Base-by-base conservation (phyloP, 2,113 vertebrate genomes). In the Atractosteus spatula region DNA sequence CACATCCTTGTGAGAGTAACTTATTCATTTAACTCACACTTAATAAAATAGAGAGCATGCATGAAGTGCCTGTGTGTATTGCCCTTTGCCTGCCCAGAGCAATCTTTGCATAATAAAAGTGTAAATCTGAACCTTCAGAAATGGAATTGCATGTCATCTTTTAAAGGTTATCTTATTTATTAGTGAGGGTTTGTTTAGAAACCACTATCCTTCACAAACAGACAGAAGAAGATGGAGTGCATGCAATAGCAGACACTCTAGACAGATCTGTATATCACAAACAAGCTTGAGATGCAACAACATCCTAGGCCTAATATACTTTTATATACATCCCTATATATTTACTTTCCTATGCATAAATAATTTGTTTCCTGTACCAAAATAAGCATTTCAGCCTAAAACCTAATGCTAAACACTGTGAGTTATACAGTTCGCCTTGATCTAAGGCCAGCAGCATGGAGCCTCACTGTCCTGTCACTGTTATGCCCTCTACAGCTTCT, bases 111-210 rank as follows among this genome's bases (percentile, higher is more conserved):
- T 68, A 72, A 76, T 76, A 72, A 71, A 73, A 76, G 71, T 69
- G 66, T 73, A 76, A 61, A 70, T 74, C 16, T 44, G 41, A 73
- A 69, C 68, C 71, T 76, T 76, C 68, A 63, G 76, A 65, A 69
- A 62, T 55, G 29, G 59, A 63, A 74, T 77, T 78, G 55, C 67
- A 76, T 71, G 72, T 74, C 74, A 76, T 62, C 66, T 62, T 66
- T 57, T 68, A 2, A 80, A 70, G 47, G 42, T 17, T 41, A 68
- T 64, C 47, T 66, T 68, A 74, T 77, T 74, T 71, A 77, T 74
- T 67, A 62, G 47, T n/a, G 55, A 16, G 11, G 55, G 54, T 45
- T n/a, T n/a, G 62, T 62, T 74, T 47, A 55, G 62, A 71, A 71
- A 64, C 42, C 4, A 29, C 59, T 71, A 61, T 62, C 64, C 16